Evolutionary conservation across 1,140 invertebrate genomes (phyloP).

Genomic region (Dinoponera quadriceps): DNA sequence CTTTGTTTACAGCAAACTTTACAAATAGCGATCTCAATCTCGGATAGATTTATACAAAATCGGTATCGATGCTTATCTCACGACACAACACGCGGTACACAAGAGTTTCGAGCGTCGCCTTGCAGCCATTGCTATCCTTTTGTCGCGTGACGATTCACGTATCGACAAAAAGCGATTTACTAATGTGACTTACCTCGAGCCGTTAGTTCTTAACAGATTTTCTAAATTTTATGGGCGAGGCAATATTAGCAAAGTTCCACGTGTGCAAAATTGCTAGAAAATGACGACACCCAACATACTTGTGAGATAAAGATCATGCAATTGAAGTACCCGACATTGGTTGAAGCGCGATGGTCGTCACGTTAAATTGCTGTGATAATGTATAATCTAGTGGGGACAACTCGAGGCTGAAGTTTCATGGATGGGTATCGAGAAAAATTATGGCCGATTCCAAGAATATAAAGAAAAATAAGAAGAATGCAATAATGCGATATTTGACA

Average conservation of each 20-base stretch:
- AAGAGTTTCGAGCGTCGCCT: constrained; percentile 48
- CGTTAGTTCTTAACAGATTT: neutral
- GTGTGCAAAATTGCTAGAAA: neutral
- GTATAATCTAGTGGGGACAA: neutral
- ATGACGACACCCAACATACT: neutral
- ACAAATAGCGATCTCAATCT: neutral
- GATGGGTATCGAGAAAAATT: too few relatives aligned
- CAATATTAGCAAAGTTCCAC: neutral
- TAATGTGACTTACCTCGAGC: neutral
- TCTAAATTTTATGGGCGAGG: neutral
- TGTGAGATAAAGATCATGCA: neutral
- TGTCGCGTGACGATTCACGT: constrained; percentile 17
- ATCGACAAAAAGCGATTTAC: neutral
- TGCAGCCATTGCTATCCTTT: constrained; percentile 70
- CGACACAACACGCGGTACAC: neutral
- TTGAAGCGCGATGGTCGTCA: neutral
- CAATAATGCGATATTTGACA: too few relatives aligned
- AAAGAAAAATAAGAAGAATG: too few relatives aligned
- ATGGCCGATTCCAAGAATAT: too few relatives aligned
- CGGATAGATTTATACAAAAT: neutral
- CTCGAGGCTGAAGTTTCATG: too few relatives aligned
- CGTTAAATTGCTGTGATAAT: neutral
- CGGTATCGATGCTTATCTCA: neutral
- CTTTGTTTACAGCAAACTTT: neutral
- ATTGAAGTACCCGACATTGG: neutral